Evolutionary conservation across 2,888 invertebrate genomes (phyloP), one percentile per base, ranked within the genome.

Genomic region (Drosophila mimetica): DNA sequence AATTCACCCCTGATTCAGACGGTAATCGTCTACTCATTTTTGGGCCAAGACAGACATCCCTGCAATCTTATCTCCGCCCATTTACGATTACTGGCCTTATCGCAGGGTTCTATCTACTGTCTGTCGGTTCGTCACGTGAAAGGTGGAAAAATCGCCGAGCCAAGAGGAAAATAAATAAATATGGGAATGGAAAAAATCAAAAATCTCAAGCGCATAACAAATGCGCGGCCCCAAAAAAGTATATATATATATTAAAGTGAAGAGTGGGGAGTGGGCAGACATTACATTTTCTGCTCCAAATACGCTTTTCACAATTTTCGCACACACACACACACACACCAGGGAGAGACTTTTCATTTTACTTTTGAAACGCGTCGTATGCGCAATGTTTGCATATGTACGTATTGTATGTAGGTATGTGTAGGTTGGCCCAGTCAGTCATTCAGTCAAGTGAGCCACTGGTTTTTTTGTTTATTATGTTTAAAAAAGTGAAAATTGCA

Each of bases 271-370:
- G 16, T 28, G 41, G 41, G 42, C 63, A 69, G 70, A 83, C 81
- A 82, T 86, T 81, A 78, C 72, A 86, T 83, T 83, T 83, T 83
- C 79, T 86, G 83, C 83, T 86, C 83, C 75, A 83, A 77, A 86
- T 86, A 83, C 83, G 83, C 78, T 83, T 86, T 86, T 84, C 87
- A 86, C 85, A 81, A 86, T 81, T 86, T 82, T 59, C 52, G 72
- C 74, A 75, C 69, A 79, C 51, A 69, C 44, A 75, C 69, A 79
- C 51, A 69, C 44, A 53, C 52, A 52, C 41, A 20, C 44, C 8
- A 28, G 55, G 63, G 61, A 72, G 74, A 64, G 67, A 71, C 69
- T 85, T 76, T 79, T 81, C 75, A 76, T 82, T 85, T 85, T 76
- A 71, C 70, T 65, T 77, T 53, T 63, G 71, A 69, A 59, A 83